Evolutionary conservation across 2,113 vertebrate species (phyloP).

Genomic region (Pheucticus melanocephalus): DNA sequence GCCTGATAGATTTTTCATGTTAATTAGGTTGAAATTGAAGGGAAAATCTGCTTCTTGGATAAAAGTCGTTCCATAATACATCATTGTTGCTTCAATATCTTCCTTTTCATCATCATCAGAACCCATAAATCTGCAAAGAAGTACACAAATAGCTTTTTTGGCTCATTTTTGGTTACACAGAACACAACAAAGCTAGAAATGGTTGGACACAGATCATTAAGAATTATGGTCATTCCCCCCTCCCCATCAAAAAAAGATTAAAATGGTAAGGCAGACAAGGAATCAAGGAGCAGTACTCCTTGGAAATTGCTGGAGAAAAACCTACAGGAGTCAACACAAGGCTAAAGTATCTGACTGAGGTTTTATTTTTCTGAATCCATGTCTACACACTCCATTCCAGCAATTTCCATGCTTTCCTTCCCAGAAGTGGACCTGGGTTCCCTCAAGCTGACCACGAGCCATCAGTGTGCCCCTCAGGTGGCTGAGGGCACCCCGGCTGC

Average conservation of each 20-base stretch:
- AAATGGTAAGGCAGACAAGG: background rate
- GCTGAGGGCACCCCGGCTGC: background rate
- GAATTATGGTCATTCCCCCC: background rate
- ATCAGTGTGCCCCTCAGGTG: background rate
- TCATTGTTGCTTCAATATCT: slow-evolving; percentile 84
- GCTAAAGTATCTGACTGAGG: background rate
- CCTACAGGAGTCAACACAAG: background rate
- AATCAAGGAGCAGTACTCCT: background rate
- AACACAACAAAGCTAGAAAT: background rate
- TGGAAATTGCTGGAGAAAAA: background rate
- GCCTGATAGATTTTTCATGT: slow-evolving; percentile 77
- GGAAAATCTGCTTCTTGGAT: slow-evolving; percentile 90
- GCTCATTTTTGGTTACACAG: background rate
- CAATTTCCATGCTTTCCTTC: background rate
- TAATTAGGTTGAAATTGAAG: slow-evolving; percentile 87
- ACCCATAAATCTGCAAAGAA: slow-evolving; percentile 85
- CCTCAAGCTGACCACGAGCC: background rate
- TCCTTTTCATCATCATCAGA: slow-evolving; percentile 78
- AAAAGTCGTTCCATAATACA: slow-evolving; percentile 86
- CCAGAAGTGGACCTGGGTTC: background rate
- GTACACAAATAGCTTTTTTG: background rate
- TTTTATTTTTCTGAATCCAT: background rate
- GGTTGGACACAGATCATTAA: background rate
- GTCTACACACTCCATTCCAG: background rate
- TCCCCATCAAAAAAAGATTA: background rate